Evolutionary conservation across 1,140 invertebrate genomes (phyloP), one percentile per base, ranked within the genome.

Genomic region (Schlechtendalia chinensis): DNA sequence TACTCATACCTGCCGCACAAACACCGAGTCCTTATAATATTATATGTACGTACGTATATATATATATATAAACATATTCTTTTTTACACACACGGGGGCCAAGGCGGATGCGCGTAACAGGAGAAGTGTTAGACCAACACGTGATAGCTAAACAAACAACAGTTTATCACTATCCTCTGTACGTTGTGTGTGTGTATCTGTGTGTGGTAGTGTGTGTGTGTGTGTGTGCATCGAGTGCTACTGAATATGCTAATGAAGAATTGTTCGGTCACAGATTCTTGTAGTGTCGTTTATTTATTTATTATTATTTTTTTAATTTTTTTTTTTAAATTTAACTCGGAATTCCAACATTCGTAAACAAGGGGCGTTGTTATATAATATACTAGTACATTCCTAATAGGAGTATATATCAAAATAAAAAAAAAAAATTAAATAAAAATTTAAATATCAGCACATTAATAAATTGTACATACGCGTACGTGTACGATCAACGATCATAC

Each of bases 161-260:
- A 61, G 75, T 61, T 79, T 59, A 79, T 79, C 75, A 79, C 75
- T 58, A 45, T 61, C 32, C 32, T 39, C 32, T 39, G 32, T 39
- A 39, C 8, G 32, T 39, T 39, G 32, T 4, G 32, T 39, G 32
- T 39, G 32, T 39, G 8, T 39, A 8, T 39, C 3, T 39, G 32
- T 39, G 8, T 39, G 39, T 59, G 58, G n/a, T n/a, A n/a, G n/a
- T n/a, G 8, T 39, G 32, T 39, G 32, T 39, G 32, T 39, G 8
- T 39, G 39, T 59, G 58, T 63, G 12, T 12, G 58, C 29, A 54
- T 58, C 75, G 22, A 79, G 75, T 79, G 75, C 75, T 79, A 79
- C 75, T 79, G 75, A 79, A 79, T 79, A 79, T 79, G 75, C 75
- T 79, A 79, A 79, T 79, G 58, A 79, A 79, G 75, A 79, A 79